Conservation (phyloP, 2,797 vertebrate species). For the Artibeus lituratus region DNA sequence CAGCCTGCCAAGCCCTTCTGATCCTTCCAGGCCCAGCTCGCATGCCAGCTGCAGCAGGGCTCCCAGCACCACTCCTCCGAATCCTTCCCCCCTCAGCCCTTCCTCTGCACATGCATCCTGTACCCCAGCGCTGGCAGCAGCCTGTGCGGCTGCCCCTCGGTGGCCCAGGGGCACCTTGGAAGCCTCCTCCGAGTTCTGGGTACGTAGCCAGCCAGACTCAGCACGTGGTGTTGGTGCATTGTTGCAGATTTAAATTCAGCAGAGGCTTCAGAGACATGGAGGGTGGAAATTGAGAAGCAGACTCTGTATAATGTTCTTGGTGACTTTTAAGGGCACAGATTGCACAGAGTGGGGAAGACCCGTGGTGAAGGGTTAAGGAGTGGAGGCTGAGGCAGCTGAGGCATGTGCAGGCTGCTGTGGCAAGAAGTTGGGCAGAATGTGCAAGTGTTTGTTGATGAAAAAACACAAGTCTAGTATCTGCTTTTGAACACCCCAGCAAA, state of each 20-base stretch:
- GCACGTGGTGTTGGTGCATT: accelerated
- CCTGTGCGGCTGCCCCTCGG: accelerated
- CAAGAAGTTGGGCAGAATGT: neutral
- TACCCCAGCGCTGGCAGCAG: accelerated
- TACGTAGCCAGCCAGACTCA: neutral
- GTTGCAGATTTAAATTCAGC: neutral
- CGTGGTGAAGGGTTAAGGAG: neutral
- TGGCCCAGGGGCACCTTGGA: neutral
- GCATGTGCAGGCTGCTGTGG: neutral
- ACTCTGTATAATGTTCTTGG: neutral
- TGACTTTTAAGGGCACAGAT: neutral
- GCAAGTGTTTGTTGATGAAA: neutral
- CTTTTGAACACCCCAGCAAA: neutral
- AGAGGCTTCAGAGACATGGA: neutral
- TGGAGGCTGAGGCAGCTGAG: accelerated
- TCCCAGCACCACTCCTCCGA: neutral
- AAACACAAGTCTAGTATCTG: neutral
- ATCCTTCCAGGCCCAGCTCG: neutral
- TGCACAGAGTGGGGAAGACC: neutral
- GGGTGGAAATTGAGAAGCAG: neutral
- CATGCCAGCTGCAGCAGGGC: neutral
- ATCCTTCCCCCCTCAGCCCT: neutral
- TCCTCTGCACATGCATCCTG: accelerated
- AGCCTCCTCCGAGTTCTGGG: neutral
- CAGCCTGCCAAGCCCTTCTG: neutral